Evolutionary conservation across 2,888 invertebrate species (phyloP).

Genomic region (Ennomos erosarius): DNA sequence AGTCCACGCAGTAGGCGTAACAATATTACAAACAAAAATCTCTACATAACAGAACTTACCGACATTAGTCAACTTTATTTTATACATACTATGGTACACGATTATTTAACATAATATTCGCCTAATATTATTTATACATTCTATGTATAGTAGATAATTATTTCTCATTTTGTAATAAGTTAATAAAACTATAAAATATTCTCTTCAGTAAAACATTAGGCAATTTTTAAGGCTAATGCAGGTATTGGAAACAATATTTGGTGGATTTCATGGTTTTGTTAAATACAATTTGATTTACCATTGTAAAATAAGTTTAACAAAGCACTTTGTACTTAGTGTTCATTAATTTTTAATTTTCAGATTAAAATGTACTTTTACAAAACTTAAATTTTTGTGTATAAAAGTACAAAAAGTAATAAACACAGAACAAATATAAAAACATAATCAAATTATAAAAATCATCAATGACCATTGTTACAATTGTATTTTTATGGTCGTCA

Average conservation of each 20-base stretch:
- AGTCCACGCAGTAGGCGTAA: conserved; percentile 80
- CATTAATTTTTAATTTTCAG: conserved; percentile 30
- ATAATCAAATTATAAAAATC: background rate
- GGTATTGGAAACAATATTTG: conserved; percentile 83
- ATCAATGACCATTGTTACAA: background rate
- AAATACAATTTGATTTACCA: conserved; percentile 66
- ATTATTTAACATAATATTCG: conserved; percentile 82
- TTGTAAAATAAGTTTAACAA: conserved; percentile 63
- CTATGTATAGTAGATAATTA: conserved; percentile 83
- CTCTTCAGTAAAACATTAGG: conserved; percentile 82
- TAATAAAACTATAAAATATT: conserved; percentile 85
- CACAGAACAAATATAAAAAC: conserved; percentile 1
- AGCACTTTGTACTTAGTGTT: conserved; percentile 83
- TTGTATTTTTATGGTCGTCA: no score
- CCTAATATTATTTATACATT: conserved; percentile 81
- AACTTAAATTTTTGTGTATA: conserved; percentile 1
- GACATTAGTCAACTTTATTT: conserved; percentile 85
- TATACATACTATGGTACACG: conserved; percentile 83
- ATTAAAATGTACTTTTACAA: conserved; percentile 19
- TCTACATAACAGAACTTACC: conserved; percentile 85
- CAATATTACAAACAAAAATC: conserved; percentile 85
- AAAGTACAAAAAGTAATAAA: conserved; percentile 8
- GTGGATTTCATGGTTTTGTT: conserved; percentile 67
- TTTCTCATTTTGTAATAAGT: conserved; percentile 83
- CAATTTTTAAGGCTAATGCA: conserved; percentile 83